Conservation (phyloP, 2,888 invertebrate genomes). For the Andrena fulva region DNA sequence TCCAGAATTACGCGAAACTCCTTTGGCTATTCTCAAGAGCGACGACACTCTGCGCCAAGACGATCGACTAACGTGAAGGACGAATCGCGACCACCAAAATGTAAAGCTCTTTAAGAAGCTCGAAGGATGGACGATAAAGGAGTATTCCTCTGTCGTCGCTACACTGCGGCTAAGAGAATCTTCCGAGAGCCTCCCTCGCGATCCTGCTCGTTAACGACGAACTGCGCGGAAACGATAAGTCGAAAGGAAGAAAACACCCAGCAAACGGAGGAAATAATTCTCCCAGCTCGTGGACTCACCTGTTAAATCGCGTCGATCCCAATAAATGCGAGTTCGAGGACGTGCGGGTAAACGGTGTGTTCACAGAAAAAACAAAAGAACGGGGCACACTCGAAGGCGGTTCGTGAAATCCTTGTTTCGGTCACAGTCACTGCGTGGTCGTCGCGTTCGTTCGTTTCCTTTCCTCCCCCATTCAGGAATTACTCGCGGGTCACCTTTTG, state of each 20-base stretch:
- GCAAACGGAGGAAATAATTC: constrained; percentile 12
- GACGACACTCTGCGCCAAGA: neutral
- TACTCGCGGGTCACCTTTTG: constrained; percentile 14
- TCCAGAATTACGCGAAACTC: neutral
- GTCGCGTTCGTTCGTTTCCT: neutral
- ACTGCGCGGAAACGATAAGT: neutral
- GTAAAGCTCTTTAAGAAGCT: neutral
- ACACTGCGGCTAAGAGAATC: neutral
- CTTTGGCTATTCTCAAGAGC: neutral
- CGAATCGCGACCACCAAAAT: neutral
- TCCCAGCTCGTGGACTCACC: constrained; percentile 61
- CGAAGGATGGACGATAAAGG: neutral
- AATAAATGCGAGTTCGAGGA: constrained; percentile 68
- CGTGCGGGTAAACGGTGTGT: constrained; percentile 65
- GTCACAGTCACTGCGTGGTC: constrained; percentile 66
- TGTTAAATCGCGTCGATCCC: constrained; percentile 68
- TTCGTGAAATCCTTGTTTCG: constrained; percentile 55
- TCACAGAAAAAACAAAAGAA: constrained; percentile 63
- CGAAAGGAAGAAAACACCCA: neutral
- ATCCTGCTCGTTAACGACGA: neutral
- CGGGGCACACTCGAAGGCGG: constrained; percentile 63
- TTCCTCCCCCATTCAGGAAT: neutral
- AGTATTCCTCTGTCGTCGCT: neutral
- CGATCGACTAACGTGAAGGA: neutral
- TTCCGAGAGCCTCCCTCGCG: neutral